Base-by-base conservation (phyloP, 2,888 invertebrate species). In the Drosophila pegasa region DNA sequence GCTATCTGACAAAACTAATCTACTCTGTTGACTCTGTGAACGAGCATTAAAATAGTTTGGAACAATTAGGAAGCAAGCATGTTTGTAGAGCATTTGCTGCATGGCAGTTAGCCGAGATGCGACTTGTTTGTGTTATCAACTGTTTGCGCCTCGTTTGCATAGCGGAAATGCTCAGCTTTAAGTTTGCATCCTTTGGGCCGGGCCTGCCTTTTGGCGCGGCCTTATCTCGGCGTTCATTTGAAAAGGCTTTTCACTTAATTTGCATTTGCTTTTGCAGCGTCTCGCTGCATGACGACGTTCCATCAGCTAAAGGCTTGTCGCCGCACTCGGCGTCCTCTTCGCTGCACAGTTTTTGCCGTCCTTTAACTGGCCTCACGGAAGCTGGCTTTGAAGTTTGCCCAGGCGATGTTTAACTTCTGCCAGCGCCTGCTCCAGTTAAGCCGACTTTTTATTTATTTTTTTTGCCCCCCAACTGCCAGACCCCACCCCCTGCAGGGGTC, bases 201-300 rank as follows among this genome's bases (percentile, higher is more conserved):
- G 31, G 55, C 18, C 43, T 20, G 31, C 45, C 48, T 37, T n/a
- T n/a, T n/a, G n/a, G n/a, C n/a, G n/a, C n/a, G n/a, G 57, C 20
- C 70, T 57, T 74, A 69, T 60, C 71, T 57, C 37, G 37, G 64
- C 45, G 52, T 57, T 67, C 58, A 63, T 63, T 57, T 70, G 10
- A 43, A 75, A 65, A 68, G 56, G 54, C 59, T 52, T 62, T 78
- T 82, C 79, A 68, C 72, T 80, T 85, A 82, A 79, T 82, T 85
- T 79, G 76, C 65, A 20, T 71, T 82, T 72, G 76, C 65, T 22
- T 20, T 20, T 54, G 66, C 61, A 33, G 54, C 72, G 56, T 59
- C 68, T 35, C 38, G 51, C 63, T 80, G 45, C 47, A 48, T 52
- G 52, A 45, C 37, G 52, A 45, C 37, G 14, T 41, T 29, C 37